Percentiles rank a stretch among this genome's conserved stretches.
phyloP scores from a whole-genome alignment of 2,797 vertebrate genomes.

The Clarias laeviceps region DNA sequence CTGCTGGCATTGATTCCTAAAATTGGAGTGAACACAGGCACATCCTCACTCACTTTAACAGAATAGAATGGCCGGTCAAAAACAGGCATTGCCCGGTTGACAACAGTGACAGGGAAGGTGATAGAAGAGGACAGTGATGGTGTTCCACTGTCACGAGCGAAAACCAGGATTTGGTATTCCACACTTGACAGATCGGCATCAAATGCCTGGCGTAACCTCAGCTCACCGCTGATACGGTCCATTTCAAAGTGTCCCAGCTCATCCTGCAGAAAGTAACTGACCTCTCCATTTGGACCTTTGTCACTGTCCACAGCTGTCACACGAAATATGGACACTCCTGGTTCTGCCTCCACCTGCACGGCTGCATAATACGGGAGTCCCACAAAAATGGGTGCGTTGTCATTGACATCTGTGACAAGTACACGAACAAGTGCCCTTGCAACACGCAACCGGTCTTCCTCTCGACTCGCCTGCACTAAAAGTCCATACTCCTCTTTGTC shows the following conservation, averaged over 20 bases:
- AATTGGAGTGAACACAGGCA: conserved; percentile 86
- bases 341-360: conserved; percentile 92
- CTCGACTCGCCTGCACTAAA: conserved; percentile 91
- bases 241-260: conserved; percentile 95
- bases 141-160: conserved; percentile 88
- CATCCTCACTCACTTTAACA: conserved; percentile 87
- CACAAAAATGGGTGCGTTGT: conserved; percentile 90
- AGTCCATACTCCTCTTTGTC: conserved; percentile 92
- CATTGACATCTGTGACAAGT: conserved; percentile 91
- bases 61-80: conserved; percentile 95
- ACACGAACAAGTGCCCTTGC: conserved; percentile 90
- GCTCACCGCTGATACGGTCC: conserved; percentile 80
- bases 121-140: conserved; percentile 83
- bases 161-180: conserved; percentile 88
- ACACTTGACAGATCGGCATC: conserved; percentile 94
- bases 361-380: conserved; percentile 97
- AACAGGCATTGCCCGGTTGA: conserved; percentile 98
- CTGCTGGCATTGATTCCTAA: conserved; percentile 94
- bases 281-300: conserved; percentile 89
- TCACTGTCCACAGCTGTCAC: conserved; percentile 92
- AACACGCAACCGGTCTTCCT: conserved; percentile 87
- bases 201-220: conserved; percentile 87
- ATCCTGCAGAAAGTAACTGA: conserved; percentile 88
- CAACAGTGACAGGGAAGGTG: conserved; percentile 94
- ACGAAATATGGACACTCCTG: conserved; percentile 85